These are phyloP conservation scores for Mechanitis mazaeus DNA, from an alignment of 2,888 invertebrate species.

Conservation along the genomic window DNA sequence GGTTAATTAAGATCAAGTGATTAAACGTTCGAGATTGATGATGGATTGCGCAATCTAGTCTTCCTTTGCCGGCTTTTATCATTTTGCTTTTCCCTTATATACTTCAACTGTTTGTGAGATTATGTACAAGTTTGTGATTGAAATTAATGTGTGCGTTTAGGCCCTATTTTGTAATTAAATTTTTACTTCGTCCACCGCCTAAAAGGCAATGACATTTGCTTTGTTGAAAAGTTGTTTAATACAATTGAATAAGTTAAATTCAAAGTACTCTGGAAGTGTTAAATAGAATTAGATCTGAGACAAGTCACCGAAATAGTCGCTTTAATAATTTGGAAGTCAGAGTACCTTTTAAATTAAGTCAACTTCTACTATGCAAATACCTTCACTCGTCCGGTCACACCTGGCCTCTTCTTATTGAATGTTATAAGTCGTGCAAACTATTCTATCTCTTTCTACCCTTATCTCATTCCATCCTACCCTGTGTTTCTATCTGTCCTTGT, in stretches of 20 bases:
- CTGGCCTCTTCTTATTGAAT: constrained; percentile 71
- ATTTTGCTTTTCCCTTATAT: constrained; percentile 6
- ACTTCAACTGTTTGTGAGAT: background rate
- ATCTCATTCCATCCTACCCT: constrained; percentile 34
- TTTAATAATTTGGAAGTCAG: constrained; percentile 23
- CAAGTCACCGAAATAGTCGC: constrained; percentile 18
- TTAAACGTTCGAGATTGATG: constrained; percentile 58
- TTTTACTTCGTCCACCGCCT: too few species aligned
- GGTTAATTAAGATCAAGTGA: constrained; percentile 68
- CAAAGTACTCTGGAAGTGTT: background rate
- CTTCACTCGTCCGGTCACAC: constrained; percentile 63
- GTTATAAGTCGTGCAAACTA: constrained; percentile 74
- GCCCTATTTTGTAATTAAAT: too few species aligned
- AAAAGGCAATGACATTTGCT: too few species aligned
- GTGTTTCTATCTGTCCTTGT: constrained; percentile 13
- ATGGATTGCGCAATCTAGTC: constrained; percentile 49
- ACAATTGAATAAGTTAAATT: background rate
- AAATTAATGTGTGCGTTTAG: too few species aligned
- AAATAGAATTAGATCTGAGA: background rate
- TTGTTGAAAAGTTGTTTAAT: background rate
- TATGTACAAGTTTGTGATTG: too few species aligned
- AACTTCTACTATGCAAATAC: constrained; percentile 57
- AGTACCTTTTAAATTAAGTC: constrained; percentile 27
- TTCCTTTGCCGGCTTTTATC: constrained; percentile 25
- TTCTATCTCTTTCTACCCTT: constrained; percentile 36